Evolutionary conservation across 2,888 invertebrate genomes (phyloP).

Genomic region (Cistogaster globosa): DNA sequence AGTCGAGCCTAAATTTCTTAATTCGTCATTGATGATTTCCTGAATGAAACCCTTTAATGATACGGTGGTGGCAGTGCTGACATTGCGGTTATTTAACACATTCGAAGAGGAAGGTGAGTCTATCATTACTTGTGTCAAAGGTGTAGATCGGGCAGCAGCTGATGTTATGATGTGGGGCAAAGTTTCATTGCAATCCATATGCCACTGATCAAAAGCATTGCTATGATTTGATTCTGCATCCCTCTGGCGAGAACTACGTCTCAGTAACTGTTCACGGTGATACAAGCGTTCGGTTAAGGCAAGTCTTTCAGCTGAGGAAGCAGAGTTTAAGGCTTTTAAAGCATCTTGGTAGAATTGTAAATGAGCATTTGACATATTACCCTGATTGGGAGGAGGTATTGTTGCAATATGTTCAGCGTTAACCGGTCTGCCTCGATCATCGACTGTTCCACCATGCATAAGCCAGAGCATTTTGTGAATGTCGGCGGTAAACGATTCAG

Average conservation of each 20-base stretch:
- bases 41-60: slow-evolving; percentile 80
- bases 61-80: slow-evolving; percentile 74
- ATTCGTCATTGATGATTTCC: slow-evolving; percentile 77
- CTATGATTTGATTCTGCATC: slow-evolving; percentile 73
- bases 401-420: slow-evolving; percentile 74
- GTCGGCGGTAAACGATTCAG: slow-evolving; percentile 83
- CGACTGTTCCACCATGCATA: slow-evolving; percentile 80
- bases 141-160: slow-evolving; percentile 41
- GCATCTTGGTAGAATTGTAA: slow-evolving; percentile 81
- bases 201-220: slow-evolving; percentile 57
- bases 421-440: slow-evolving; percentile 77
- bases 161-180: slow-evolving; percentile 52
- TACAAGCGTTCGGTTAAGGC: slow-evolving; percentile 78
- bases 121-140: slow-evolving; percentile 66
- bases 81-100: slow-evolving; percentile 71
- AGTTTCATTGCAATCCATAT: slow-evolving; percentile 62
- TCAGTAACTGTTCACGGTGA: slow-evolving; percentile 76
- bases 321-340: slow-evolving; percentile 76
- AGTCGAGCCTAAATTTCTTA: slow-evolving; percentile 68
- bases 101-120: slow-evolving; percentile 75
- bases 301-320: slow-evolving; percentile 76
- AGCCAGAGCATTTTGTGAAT: slow-evolving; percentile 82
- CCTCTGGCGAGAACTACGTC: slow-evolving; percentile 77
- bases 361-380: slow-evolving; percentile 79
- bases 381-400: slow-evolving; percentile 75